Base-by-base conservation (phyloP, 1,140 invertebrate genomes). In the Cotesia vestalis region DNA sequence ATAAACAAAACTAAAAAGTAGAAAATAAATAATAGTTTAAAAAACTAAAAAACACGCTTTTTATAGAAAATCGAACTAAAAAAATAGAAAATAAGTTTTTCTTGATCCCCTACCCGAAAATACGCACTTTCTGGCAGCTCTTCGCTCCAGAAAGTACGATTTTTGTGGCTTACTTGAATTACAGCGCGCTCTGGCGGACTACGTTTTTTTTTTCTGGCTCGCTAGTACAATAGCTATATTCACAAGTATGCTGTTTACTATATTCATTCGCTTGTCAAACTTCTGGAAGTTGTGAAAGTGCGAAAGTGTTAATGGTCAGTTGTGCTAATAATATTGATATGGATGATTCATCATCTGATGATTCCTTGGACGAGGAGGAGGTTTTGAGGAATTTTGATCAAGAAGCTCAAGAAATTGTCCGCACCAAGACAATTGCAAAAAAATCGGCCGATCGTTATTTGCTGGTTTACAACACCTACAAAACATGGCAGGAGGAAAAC, bases 391-490 rank as follows among this genome's bases (percentile, higher is more conserved):
- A 27, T 59, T 59, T 27, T 27, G 55, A 59, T 20, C 4, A 14
- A 20, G 55, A 59, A 27, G 17, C 55, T 20, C n/a, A 9, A 3
- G 17, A 17, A 59, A 17, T 59, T 20, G 2, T n/a, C n/a, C n/a
- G n/a, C n/a, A n/a, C n/a, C n/a, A n/a, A n/a, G n/a, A n/a, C n/a
- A 59, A 17, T 59, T 20, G 2, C 55, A 27, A 20, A 34, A 59
- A 59, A 59, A 27, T 59, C 55, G 17, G 17, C 14, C 9, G 55
- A 59, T 20, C 17, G 55, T 3, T 59, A 59, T 59, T 59, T 59
- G 27, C 20, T 14, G 1, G 17, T 59, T 9, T 59, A 59, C 8
- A 59, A 59, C 17, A 20, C 3, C 17, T 59, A 59, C 17, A 59
- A 59, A 59, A 59, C n/a, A 9, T 59, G 55, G 55, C 2, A 4